Base-by-base conservation (phyloP, 2,797 vertebrate species). In the Naso thynnoides region DNA sequence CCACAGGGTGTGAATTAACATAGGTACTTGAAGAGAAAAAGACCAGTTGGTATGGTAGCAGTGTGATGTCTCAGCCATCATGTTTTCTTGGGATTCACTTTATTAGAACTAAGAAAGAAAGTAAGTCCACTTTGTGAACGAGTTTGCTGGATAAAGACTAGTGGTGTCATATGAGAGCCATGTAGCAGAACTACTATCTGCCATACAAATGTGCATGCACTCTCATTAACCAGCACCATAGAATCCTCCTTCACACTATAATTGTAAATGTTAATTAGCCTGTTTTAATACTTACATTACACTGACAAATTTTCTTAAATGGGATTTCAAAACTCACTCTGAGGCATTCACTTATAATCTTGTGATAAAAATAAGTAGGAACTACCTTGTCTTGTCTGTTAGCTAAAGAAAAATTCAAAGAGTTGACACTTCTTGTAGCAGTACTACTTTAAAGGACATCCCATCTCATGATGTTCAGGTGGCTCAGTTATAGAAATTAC, bases 121-220 rank as follows among this genome's bases (percentile, higher is more conserved):
- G 33, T 36, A 36, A 11, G 8, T 36, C 33, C 33, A 36, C 13
- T 36, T 36, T 36, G 33, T 9, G 13, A 11, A 8, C 9, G 9
- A 36, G 33, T n/a, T n/a, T n/a, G n/a, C 10, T 36, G 13, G 33
- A 36, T 36, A 11, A 36, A 36, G 9, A 36, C 2, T 11, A 36
- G 33, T 11, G 13, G 33, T 36, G 5, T 9, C 33, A 36, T 36
- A 11, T n/a, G 33, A 36, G 33, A 36, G 33, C 38, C 52, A 27
- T 69, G 26, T 16, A 63, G 41, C 4, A 39, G 31, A 67, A 62
- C 33, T 52, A 39, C 58, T 60, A 57, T 62, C 11, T 56, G 36
- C 38, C 57, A 5, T 36, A 55, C 10, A 33, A 58, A 16, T 3
- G 16, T 60, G 54, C 11, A n/a, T 23, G 47, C 19, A 10, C 1